phyloP scores from a whole-genome alignment of 2,888 invertebrate species.

The Patella depressa region DNA sequence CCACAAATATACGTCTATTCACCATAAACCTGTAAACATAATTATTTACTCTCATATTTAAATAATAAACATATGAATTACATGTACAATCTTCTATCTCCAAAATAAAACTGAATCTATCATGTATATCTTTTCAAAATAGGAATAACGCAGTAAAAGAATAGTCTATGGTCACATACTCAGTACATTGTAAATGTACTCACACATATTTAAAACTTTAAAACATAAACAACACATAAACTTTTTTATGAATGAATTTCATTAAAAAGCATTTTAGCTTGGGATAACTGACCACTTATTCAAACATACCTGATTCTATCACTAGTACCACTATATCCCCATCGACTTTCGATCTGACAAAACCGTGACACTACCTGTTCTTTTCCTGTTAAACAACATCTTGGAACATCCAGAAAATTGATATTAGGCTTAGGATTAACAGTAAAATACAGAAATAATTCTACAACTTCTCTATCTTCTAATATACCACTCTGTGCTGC shows the following conservation, averaged over 20 bases:
- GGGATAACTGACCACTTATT: too few species aligned
- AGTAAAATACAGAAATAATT: constrained; percentile 73
- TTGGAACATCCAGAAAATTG: constrained; percentile 78
- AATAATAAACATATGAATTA: background rate
- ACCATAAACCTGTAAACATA: constrained; percentile 79
- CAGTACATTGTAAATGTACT: too few species aligned
- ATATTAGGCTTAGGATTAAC: constrained; percentile 84
- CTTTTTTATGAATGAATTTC: too few species aligned
- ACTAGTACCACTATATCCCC: constrained; percentile 88
- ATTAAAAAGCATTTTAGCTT: too few species aligned
- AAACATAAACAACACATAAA: too few species aligned
- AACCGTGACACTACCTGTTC: constrained; percentile 83
- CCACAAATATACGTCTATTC: constrained; percentile 84
- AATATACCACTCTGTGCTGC: constrained; percentile 78
- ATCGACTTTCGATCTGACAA: constrained; percentile 83
- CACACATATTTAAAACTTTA: too few species aligned
- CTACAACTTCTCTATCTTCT: constrained; percentile 83
- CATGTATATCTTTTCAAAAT: background rate
- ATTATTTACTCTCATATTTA: too few species aligned
- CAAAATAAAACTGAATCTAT: background rate
- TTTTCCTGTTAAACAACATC: constrained; percentile 85
- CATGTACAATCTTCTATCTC: background rate
- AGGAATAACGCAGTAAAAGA: background rate
- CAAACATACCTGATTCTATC: constrained; percentile 80
- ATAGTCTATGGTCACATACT: too few species aligned